Evolutionary conservation across 2,888 invertebrate genomes (phyloP), one percentile per base, ranked within the genome.

Genomic region (Campaea margaritaria): DNA sequence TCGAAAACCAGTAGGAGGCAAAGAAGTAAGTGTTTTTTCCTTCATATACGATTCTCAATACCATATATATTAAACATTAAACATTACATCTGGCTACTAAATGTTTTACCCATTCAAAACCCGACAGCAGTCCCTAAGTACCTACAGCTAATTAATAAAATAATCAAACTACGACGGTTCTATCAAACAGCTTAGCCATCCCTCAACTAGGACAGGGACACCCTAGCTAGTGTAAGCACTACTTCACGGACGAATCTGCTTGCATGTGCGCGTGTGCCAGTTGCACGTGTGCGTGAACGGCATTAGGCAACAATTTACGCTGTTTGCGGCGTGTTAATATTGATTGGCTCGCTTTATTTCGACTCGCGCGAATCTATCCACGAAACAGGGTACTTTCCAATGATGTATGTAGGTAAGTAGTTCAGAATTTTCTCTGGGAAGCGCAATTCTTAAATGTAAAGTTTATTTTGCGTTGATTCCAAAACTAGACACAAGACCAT

Each of bases 281-380:
- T 78, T 41, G 34, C 53, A 60, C 75, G 86, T 88, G 89, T 91
- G 91, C 73, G 91, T 80, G 85, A 80, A 79, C 81, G 86, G 90
- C 90, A 91, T 91, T 91, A 91, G 91, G 91, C 91, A 91, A 92
- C 91, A 91, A 91, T 92, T 92, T 91, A 91, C 92, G 91, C 91
- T 91, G 92, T 91, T 92, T 91, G 92, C 86, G 91, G 92, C 86
- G 91, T 92, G 91, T 92, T 91, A 90, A 91, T 92, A 92, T 92
- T 92, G 92, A 92, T 92, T 91, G 91, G 91, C 89, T 89, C 88
- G 91, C 91, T 91, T 91, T 92, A 92, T 91, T 92, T 90, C 87
- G 88, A 88, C 90, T 88, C 85, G 85, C 84, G 86, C 85, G 85
- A 87, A 87, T 89, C 87, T 87, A 89, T 89, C 83, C 82, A 79